A percentile compares a stretch with the other conserved stretches of the same genome.
Conservation (phyloP, 92 coral and sea anemone genomes). For the Phymanthus crucifer region DNA sequence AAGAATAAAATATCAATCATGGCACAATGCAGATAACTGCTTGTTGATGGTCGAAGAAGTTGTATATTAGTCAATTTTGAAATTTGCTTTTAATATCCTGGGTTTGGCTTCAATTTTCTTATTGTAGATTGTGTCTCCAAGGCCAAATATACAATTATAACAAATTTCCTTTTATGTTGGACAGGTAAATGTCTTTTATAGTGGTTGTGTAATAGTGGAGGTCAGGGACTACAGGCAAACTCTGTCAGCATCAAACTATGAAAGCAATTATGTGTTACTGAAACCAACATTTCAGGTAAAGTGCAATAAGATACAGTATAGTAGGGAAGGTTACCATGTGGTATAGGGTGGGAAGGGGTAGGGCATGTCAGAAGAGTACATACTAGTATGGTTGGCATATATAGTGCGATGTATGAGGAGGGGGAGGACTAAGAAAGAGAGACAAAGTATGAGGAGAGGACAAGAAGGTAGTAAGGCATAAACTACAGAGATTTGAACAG, state of each 20-base stretch:
- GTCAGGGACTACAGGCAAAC: constrained; percentile 94
- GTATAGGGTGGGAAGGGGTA: neutral
- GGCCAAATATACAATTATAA: neutral
- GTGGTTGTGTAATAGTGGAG: constrained; percentile 98
- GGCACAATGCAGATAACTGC: neutral
- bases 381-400: too few species aligned
- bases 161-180: neutral
- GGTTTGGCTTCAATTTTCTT: constrained; percentile 3
- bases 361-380: too few species aligned
- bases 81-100: constrained; percentile 1
- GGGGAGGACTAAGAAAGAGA: too few species aligned
- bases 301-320: neutral
- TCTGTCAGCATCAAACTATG: constrained; percentile 59
- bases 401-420: too few species aligned
- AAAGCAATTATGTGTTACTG: constrained; percentile 83
- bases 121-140: neutral
- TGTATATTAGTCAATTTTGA: neutral
- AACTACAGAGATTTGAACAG: too few species aligned
- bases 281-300: constrained; percentile 96
- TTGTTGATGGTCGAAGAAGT: neutral
- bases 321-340: neutral
- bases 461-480: too few species aligned
- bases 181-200: constrained; percentile 88
- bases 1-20: neutral
- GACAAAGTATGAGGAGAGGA: too few species aligned